phyloP scores from a whole-genome alignment of 2,113 vertebrate genomes.

The Lathamus discolor region DNA sequence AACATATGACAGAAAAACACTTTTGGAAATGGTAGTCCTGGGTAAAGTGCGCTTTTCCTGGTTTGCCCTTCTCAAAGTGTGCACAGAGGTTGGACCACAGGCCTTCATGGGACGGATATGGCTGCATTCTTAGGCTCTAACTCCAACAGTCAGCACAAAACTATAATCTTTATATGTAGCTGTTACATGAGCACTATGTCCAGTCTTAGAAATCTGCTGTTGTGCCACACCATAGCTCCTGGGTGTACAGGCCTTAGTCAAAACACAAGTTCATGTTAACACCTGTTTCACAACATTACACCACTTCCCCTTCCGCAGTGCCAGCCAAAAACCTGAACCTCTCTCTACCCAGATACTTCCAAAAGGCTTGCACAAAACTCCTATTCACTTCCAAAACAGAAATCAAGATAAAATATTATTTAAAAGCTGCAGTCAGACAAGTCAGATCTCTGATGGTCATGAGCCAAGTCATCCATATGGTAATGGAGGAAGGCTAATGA shows the following conservation, averaged over 20 bases:
- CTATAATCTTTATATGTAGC: background rate
- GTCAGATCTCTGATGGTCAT: background rate
- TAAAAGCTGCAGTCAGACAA: constrained; percentile 14
- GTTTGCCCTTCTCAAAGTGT: background rate
- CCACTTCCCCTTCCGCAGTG: rapidly evolving
- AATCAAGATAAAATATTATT: background rate
- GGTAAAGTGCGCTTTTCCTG: background rate
- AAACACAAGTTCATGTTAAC: background rate
- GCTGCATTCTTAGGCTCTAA: background rate
- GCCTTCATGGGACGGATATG: rapidly evolving
- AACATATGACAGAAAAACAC: background rate
- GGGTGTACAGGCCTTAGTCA: background rate
- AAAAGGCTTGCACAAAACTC: background rate
- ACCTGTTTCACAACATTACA: background rate
- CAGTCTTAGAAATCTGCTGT: background rate
- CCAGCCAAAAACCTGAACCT: background rate
- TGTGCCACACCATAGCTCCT: background rate
- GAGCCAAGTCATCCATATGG: constrained; percentile 4
- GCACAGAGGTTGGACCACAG: background rate
- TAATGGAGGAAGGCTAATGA: background rate
- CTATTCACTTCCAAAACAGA: background rate
- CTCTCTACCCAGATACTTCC: background rate
- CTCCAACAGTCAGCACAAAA: background rate
- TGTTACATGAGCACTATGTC: background rate
- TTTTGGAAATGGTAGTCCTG: background rate